phyloP scores from a whole-genome alignment of 2,888 invertebrate genomes.

The Lordiphosa andalusiaca region DNA sequence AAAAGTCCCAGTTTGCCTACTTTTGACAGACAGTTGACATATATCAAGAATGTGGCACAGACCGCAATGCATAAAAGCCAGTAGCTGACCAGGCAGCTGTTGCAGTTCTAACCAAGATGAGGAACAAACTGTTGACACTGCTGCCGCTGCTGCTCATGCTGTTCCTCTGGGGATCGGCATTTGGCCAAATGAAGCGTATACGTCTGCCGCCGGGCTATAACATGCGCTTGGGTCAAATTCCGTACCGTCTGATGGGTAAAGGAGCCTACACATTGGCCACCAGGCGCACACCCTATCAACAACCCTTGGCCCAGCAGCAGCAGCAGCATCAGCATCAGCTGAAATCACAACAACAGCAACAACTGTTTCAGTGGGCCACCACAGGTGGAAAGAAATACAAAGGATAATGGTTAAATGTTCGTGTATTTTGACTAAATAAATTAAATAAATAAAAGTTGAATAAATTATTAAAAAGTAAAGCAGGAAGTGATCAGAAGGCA shows the following conservation, averaged over 20 bases:
- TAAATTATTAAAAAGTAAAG: slow-evolving; percentile 3
- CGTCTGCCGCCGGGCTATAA: slow-evolving; percentile 40
- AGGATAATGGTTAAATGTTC: slow-evolving; percentile 12
- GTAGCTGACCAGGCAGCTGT: slow-evolving; percentile 1
- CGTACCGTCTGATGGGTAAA: slow-evolving; percentile 43
- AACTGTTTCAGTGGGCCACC: slow-evolving; percentile 43
- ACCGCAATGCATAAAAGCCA: slow-evolving; percentile 56
- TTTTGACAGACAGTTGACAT: slow-evolving; percentile 50
- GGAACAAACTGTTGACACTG: slow-evolving; percentile 20
- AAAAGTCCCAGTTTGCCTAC: slow-evolving; percentile 47
- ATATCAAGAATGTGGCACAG: slow-evolving; percentile 37
- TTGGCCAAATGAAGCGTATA: slow-evolving; percentile 23
- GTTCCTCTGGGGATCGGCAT: slow-evolving; percentile 6
- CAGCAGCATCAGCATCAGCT: slow-evolving; percentile 16
- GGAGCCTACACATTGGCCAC: slow-evolving; percentile 48
- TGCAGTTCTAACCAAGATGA: slow-evolving; percentile 54
- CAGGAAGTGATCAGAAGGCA: slow-evolving; percentile 21
- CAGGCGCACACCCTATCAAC: slow-evolving; percentile 32
- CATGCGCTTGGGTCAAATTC: slow-evolving; percentile 32
- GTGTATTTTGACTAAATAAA: slow-evolving; percentile 61
- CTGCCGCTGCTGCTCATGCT: slow-evolving; percentile 22
- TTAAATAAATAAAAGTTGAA: slow-evolving; percentile 53
- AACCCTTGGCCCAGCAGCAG: slow-evolving; percentile 8
- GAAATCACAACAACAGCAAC: slow-evolving; percentile 6
- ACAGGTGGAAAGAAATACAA: slow-evolving; percentile 24